A percentile compares a stretch with the other conserved stretches of the same genome.
These are phyloP conservation scores for Drosophila erecta DNA, from an alignment of 1,140 invertebrate species.

Conservation along the genomic window DNA sequence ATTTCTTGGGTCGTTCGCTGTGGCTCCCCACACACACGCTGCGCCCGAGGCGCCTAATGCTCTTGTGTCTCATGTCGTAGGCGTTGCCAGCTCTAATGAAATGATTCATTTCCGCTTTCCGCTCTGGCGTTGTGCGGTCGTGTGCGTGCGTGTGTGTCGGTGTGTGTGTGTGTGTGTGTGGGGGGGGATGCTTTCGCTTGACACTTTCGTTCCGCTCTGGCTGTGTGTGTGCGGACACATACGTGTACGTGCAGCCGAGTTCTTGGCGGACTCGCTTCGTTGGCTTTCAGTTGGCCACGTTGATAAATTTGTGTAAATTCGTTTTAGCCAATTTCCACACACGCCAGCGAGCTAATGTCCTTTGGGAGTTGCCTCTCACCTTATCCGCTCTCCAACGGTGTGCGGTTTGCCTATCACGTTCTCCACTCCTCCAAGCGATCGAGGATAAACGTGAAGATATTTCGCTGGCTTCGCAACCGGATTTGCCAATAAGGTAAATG, in stretches of 20 bases:
- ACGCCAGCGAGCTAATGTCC: slow-evolving; percentile 61
- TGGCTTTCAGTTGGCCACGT: slow-evolving; percentile 71
- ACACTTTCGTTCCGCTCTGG: slow-evolving; percentile 75
- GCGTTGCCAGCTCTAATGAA: slow-evolving; percentile 82
- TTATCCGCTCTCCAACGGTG: slow-evolving; percentile 31
- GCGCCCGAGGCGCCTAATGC: slow-evolving; percentile 40
- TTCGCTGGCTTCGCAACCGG: slow-evolving; percentile 5
- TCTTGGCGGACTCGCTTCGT: slow-evolving; percentile 56
- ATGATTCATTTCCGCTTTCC: slow-evolving; percentile 82
- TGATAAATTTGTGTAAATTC: slow-evolving; percentile 83
- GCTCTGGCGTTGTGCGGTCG: slow-evolving; percentile 28
- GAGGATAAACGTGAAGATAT: slow-evolving; percentile 54
- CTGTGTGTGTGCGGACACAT: slow-evolving; percentile 18
- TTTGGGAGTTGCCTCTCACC: slow-evolving; percentile 54
- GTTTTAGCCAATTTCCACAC: slow-evolving; percentile 79
- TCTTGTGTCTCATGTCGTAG: slow-evolving; percentile 74
- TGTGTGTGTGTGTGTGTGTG: slow-evolving; percentile 6
- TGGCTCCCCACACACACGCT: slow-evolving; percentile 7
- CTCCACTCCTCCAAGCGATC: slow-evolving; percentile 44
- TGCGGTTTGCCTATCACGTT: slow-evolving; percentile 34
- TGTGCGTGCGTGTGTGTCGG: slow-evolving; percentile 2
- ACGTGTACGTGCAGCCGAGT: slow-evolving; percentile 40
- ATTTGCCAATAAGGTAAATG: slow-evolving; percentile 3
- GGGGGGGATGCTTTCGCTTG: slow-evolving; percentile 53
- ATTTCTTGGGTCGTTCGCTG: slow-evolving; percentile 73